Evolutionary conservation across 2,113 vertebrate species (phyloP), one percentile per base, ranked within the genome.

Genomic region (Anseranas semipalmata): DNA sequence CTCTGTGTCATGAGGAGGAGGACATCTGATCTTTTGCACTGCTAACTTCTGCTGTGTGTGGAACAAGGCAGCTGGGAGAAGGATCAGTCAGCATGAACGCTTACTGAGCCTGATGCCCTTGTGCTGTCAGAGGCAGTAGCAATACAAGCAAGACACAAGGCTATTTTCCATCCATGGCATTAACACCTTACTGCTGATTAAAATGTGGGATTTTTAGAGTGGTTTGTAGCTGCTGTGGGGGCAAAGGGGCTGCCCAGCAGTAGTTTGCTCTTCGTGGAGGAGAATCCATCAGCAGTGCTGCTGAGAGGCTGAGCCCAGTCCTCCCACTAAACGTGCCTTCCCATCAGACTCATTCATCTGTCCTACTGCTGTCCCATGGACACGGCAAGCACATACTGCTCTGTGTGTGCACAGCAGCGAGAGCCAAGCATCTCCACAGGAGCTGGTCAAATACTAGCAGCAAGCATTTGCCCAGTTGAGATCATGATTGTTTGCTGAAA

Each of bases 1-100:
- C 25, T 10, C 20, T 37, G 20, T 71, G 28, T 56, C 79, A 27
- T 35, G 46, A 74, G 66, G 50, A 87, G 62, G 12, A 91, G 24
- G 33, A 73, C 59, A 83, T 78, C 13, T 85, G 71, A 72, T 76
- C 63, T 88, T 92, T 90, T 92, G 60, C 58, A 43, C 84, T 81
- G 65, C 58, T 90, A 71, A 87, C 22, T 93, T 93, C 41, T 71
- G 20, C 65, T 84, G 27, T 56, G 41, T 35, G 12, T 89, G 82
- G 46, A 96, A 70, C 66, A 93, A 71, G 27, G 46, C 18, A 37
- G 8, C 37, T 85, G 56, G 70, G 56, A 65, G 65, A 75, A 87
- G 80, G 22, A 48, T 48, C 66, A 35, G 59, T 65, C 87, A 89
- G 58, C 3, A 1, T 0, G 4, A 85, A 43, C 30, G 43, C 45